Evolutionary conservation across 2,888 invertebrate genomes (phyloP), one percentile per base, ranked within the genome.

Genomic region (Cantharis lateralis): DNA sequence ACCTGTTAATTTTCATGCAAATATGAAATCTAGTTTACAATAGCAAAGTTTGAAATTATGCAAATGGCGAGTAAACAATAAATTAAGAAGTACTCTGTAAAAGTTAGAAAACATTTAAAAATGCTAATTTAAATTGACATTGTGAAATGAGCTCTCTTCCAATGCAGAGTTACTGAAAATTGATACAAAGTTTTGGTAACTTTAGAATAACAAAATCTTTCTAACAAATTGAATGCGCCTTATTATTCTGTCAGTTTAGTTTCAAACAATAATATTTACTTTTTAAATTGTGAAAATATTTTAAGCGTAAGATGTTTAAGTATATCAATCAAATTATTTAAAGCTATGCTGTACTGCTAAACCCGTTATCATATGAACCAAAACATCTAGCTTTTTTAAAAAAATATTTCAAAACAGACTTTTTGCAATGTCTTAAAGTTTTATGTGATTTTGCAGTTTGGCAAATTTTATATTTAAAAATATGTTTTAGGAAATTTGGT

Each of bases 81-180:
- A 83, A 84, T 82, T 83, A 79, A 81, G 80, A 77, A 78, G 78
- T 77, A 80, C 72, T 78, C 80, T 72, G 75, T 71, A 64, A 80
- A 84, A 85, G 81, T 83, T 84, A 81, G 81, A 83, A 84, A 83
- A 84, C 84, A 83, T 84, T 83, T 83, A 84, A 83, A 82, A 84
- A 84, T 85, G 82, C 79, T 83, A 84, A 85, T 85, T 84, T 83
- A 84, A 85, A 85, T 85, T 83, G 84, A 84, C 83, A 82, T 82
- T 81, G 82, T 78, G 79, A 82, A 84, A 84, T 83, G 84, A 84
- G 84, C 81, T 81, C 81, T 66, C 20, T 77, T 80, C 80, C 80
- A 81, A 77, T 79, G 66, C 79, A 80, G 80, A 79, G 81, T 82
- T 79, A 82, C 77, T 82, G 76, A 82, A 84, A 82, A 84, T 82